Evolutionary conservation across 2,797 vertebrate genomes (phyloP).

Genomic region (Siniperca scherzeri): DNA sequence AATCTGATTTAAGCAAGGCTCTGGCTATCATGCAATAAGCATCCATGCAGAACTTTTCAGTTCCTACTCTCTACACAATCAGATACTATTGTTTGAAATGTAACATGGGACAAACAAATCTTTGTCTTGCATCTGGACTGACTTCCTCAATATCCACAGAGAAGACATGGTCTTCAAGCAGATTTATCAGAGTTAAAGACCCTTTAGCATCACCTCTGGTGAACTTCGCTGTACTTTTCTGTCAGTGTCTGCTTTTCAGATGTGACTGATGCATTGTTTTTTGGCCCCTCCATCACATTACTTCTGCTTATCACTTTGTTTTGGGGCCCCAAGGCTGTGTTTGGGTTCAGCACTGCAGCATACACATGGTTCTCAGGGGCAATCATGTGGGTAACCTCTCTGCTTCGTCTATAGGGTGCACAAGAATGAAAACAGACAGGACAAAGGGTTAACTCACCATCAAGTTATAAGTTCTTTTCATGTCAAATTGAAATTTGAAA

Average conservation of each 20-base stretch:
- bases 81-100: conserved; percentile 52
- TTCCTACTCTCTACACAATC: conserved; percentile 54
- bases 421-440: conserved; percentile 40
- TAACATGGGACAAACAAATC: conserved; percentile 26
- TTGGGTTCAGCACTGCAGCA: conserved; percentile 61
- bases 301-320: conserved; percentile 48
- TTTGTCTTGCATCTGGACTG: conserved; percentile 36
- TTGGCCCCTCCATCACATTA: conserved; percentile 19
- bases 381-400: conserved; percentile 86
- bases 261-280: conserved; percentile 41
- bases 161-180: conserved; percentile 24
- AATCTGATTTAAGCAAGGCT: conserved; percentile 54
- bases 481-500: not conserved
- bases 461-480: not conserved
- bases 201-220: conserved; percentile 33
- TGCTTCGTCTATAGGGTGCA: conserved; percentile 79
- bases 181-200: conserved; percentile 34
- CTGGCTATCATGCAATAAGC: conserved; percentile 78
- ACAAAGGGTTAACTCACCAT: conserved; percentile 11
- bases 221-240: conserved; percentile 20
- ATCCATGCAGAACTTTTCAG: conserved; percentile 79
- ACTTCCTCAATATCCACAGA: conserved; percentile 37
- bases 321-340: conserved; percentile 52
- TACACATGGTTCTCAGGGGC: conserved; percentile 46
- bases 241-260: conserved; percentile 28